Conservation (phyloP, 2,113 vertebrate species). For the Plotosus lineatus region DNA sequence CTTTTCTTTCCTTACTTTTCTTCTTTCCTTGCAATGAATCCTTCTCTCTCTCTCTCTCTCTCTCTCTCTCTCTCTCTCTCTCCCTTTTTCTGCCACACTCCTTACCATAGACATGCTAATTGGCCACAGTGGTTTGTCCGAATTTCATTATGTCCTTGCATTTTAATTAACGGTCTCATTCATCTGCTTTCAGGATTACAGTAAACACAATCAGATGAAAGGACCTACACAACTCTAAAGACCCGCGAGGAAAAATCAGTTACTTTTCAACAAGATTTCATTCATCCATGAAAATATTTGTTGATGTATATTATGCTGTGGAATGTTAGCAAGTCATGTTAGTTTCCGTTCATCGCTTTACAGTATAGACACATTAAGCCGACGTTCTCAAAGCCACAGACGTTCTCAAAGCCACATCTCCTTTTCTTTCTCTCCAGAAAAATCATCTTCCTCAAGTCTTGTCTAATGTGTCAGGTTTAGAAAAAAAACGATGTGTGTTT, state of each 20-base stretch:
- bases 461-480: background rate
- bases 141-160: constrained; percentile 68
- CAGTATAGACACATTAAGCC: background rate
- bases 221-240: background rate
- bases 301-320: background rate
- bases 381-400: too few relatives aligned
- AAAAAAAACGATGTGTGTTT: background rate
- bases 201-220: constrained; percentile 1
- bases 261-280: background rate
- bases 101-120: constrained; percentile 80
- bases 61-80: background rate
- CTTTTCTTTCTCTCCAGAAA: too few relatives aligned
- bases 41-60: background rate
- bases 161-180: constrained; percentile 71
- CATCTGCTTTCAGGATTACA: constrained; percentile 2
- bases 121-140: constrained; percentile 74
- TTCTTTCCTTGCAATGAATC: background rate
- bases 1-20: background rate
- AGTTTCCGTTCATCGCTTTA: background rate
- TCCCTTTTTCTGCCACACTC: background rate
- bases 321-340: background rate
- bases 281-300: background rate
- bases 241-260: background rate
- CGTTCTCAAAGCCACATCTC: too few relatives aligned
- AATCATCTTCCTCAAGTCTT: too few relatives aligned